Percentiles rank a stretch among this genome's conserved stretches.
These are phyloP conservation scores for Drosophila baimaii DNA, from an alignment of 1,140 invertebrate species.

Conservation along the genomic window DNA sequence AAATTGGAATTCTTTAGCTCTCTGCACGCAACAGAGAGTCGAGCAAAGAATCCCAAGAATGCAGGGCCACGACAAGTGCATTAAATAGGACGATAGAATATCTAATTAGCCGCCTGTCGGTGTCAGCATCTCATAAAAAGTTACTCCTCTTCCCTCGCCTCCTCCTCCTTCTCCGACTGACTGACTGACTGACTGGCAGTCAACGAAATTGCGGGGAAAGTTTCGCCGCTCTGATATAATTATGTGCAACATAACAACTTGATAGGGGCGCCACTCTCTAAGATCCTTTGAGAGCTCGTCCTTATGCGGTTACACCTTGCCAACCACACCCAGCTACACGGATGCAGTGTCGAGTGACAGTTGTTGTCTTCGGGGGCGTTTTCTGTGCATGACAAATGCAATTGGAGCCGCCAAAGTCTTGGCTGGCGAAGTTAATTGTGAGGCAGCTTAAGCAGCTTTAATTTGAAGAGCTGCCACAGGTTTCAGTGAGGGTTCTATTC, in stretches of 20 bases:
- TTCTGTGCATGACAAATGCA: slow-evolving; percentile 68
- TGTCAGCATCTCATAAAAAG: slow-evolving; percentile 68
- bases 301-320: slow-evolving; percentile 42
- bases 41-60: slow-evolving; percentile 20
- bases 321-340: too few species aligned
- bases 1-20: slow-evolving; percentile 76
- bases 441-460: background rate
- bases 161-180: background rate
- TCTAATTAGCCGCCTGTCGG: slow-evolving; percentile 73
- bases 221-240: slow-evolving; percentile 68
- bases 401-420: slow-evolving; percentile 36
- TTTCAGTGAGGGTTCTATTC: background rate
- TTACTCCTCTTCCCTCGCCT: slow-evolving; percentile 44
- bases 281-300: slow-evolving; percentile 14
- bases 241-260: slow-evolving; percentile 63
- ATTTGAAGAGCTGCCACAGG: background rate
- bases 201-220: slow-evolving; percentile 61
- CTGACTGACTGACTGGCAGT: slow-evolving; percentile 54
- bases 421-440: slow-evolving; percentile 21
- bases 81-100: slow-evolving; percentile 46
- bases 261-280: slow-evolving; percentile 2
- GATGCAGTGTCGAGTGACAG: slow-evolving; percentile 43
- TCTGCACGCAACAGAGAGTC: slow-evolving; percentile 1
- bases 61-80: slow-evolving; percentile 39
- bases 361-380: slow-evolving; percentile 36